Conservation (phyloP, 2,888 invertebrate species). For the Acronicta leporina region DNA sequence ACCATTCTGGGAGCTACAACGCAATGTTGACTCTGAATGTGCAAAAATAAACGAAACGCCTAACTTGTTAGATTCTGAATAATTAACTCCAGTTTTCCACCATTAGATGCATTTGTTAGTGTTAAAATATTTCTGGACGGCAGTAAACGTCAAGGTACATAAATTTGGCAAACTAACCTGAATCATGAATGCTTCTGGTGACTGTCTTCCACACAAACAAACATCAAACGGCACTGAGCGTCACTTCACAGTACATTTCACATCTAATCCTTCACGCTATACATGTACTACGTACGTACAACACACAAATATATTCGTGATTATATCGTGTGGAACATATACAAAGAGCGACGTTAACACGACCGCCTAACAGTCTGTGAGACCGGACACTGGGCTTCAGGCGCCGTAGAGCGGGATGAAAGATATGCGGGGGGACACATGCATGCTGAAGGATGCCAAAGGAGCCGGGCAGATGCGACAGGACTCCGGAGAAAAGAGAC, state of each 20-base stretch:
- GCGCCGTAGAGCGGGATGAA: conserved; percentile 84
- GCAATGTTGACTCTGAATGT: background rate
- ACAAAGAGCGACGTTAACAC: conserved; percentile 71
- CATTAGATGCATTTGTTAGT: conserved; percentile 29
- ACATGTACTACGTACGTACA: conserved; percentile 72
- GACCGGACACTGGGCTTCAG: conserved; percentile 87
- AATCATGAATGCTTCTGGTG: conserved; percentile 84
- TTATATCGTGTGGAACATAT: conserved; percentile 63
- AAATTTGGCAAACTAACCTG: conserved; percentile 78
- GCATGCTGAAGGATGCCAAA: conserved; percentile 87
- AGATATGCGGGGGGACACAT: conserved; percentile 85
- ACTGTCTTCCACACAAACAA: conserved; percentile 76
- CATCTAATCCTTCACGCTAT: conserved; percentile 76
- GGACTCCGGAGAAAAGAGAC: conserved; percentile 89
- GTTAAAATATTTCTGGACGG: conserved; percentile 37
- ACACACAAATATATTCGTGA: conserved; percentile 73
- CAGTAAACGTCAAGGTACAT: conserved; percentile 45
- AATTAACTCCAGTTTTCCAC: conserved; percentile 13
- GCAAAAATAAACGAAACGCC: background rate
- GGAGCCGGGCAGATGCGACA: conserved; percentile 87
- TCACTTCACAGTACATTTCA: conserved; percentile 87
- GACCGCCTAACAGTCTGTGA: conserved; percentile 83
- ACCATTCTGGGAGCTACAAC: background rate
- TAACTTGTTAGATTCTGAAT: conserved; percentile 11
- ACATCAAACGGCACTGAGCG: conserved; percentile 78